Conservation (phyloP, 2,797 vertebrate genomes). For the Poeciliopsis infans region DNA sequence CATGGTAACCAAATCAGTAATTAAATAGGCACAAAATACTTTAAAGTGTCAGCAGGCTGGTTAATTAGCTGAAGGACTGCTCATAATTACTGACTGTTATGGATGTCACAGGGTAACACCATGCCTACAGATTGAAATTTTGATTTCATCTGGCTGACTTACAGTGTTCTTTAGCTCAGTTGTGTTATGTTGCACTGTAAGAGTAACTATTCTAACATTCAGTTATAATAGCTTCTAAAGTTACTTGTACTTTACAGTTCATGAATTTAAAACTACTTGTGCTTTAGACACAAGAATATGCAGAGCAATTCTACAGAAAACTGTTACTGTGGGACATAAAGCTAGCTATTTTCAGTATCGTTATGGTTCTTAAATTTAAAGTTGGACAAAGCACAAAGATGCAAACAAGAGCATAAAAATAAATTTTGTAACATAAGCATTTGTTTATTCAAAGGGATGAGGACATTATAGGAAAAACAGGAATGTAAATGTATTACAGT, state of each 20-base stretch:
- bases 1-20: background rate
- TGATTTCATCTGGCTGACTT: background rate
- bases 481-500: background rate
- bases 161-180: background rate
- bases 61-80: constrained; percentile 8
- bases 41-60: background rate
- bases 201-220: background rate
- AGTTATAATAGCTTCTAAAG: background rate
- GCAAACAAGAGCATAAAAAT: background rate
- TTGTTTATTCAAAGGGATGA: background rate
- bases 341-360: background rate
- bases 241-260: too few relatives aligned
- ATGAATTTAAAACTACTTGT: background rate
- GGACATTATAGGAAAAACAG: background rate
- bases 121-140: background rate
- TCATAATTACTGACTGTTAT: background rate
- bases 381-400: background rate
- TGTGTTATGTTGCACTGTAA: background rate
- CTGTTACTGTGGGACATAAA: background rate
- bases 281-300: background rate
- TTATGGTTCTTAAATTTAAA: background rate
- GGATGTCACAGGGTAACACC: background rate
- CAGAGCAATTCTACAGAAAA: background rate
- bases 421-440: background rate
- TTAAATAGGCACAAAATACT: background rate